Evolutionary conservation across 2,888 invertebrate species (phyloP), one percentile per base, ranked within the genome.

Genomic region (Sthenelais limicola): DNA sequence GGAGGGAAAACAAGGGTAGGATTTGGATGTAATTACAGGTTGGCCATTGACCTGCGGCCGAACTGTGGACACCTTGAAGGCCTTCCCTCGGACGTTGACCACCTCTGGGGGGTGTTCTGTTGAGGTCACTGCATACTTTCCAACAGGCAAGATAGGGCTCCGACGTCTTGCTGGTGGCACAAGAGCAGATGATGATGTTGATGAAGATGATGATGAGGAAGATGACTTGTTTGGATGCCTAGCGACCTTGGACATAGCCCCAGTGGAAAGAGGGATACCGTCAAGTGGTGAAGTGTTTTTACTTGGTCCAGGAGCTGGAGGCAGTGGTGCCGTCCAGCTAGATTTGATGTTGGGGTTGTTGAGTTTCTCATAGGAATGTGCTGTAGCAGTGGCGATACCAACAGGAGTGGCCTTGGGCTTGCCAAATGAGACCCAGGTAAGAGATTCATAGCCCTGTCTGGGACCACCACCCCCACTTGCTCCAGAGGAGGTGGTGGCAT

Each of bases 21-120:
- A n/a, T 4, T 43, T 2, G 4, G 62, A 26, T 3, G 62, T 62
- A 1, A 62, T 38, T 43, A 70, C 70, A 0, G 70, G 70, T 26
- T 52, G 30, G 1, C 70, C 70, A 33, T 70, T 70, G n/a, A 70
- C 54, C 30, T 70, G 70, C 30, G 70, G 70, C 26, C 70, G 33
- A 5, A 70, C 70, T 12, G 70, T 51, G 1, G 70, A 70, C 24
- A 70, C 70, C 21, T 70, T 70, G 18, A 70, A 51, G 21, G 70
- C 52, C 38, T 70, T 70, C 7, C 52, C 54, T 9, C 67, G 3
- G 7, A 67, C 67, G 30, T n/a, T 67, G 18, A 67, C 48, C 26
- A 67, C 67, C 21, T 67, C 62, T 4, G 62, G 4, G 24, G 35
- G 35, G 21, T 43, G 35, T 24, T 38, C 26, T n/a, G 62, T 38